A percentile compares a stretch with the other conserved stretches of the same genome.
phyloP scores from a whole-genome alignment of 2,888 invertebrate species.

The Nomada flava region DNA sequence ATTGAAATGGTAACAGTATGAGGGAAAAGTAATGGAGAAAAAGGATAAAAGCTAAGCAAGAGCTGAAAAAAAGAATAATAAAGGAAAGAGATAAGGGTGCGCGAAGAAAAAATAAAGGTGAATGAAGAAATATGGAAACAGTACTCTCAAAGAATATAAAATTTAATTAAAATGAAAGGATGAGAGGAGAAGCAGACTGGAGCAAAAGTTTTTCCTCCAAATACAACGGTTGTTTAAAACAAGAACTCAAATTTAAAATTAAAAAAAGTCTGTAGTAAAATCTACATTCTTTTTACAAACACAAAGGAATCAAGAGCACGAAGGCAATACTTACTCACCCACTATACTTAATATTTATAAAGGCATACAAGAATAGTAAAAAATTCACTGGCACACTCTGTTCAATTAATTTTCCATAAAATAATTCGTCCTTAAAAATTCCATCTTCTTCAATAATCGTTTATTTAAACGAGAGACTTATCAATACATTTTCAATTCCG shows the following conservation, averaged over 20 bases:
- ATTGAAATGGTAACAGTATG: too few relatives aligned
- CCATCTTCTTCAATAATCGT: neutral
- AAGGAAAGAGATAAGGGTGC: too few relatives aligned
- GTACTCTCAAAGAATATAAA: neutral
- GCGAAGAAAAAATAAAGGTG: neutral
- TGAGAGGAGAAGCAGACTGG: too few relatives aligned
- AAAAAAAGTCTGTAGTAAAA: neutral
- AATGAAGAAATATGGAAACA: neutral
- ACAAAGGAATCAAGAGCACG: neutral
- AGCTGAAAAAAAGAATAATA: neutral
- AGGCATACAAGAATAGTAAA: neutral
- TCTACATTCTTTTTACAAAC: neutral
- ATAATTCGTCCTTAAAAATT: constrained; percentile 7
- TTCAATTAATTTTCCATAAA: neutral
- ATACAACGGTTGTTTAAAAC: neutral
- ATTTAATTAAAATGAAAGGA: neutral
- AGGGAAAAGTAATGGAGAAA: neutral
- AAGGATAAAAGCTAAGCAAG: neutral
- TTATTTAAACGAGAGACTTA: neutral
- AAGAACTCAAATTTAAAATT: neutral
- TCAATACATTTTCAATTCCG: neutral
- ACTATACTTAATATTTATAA: neutral
- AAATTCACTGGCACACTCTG: neutral
- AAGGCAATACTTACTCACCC: neutral
- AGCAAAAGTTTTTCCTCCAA: neutral